Evolutionary conservation across 92 coral and sea anemone species (phyloP), one percentile per base, ranked within the genome.

Genomic region (Paramuricea clavata): DNA sequence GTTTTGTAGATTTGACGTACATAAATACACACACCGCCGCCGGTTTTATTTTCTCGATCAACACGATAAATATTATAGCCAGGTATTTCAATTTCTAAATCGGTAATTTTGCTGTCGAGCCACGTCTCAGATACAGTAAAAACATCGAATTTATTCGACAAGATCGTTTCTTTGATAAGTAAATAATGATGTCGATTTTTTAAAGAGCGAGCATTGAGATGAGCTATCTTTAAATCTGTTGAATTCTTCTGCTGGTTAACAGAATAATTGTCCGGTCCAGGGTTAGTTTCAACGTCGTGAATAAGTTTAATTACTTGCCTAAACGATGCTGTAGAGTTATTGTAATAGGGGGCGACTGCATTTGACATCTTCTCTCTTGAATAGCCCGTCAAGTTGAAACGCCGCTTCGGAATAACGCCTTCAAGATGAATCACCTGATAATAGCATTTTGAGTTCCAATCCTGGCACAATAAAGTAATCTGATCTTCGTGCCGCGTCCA

Each of bases 81-180:
- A 49, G 89, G 90, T 43, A 91, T 91, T 88, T n/a, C n/a, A n/a
- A n/a, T n/a, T 88, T 91, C 94, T 64, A 91, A 69, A 57, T 89
- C 56, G 33, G 90, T 71, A 26, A 91, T 56, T 50, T 83, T 59
- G 69, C 60, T 39, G 42, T 92, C 88, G 35, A 92, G 72, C 92
- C 94, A 92, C 25, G 92, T 85, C 77, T 92, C 94, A 19, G 92
- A 88, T 15, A 92, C 43, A 25, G 92, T 88, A 54, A 92, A 92
- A 26, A 92, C 69, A 60, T 92, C 87, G 59, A 83, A 91, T 36
- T 91, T 59, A 34, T 91, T 73, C 35, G 82, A 59, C 36, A 87
- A 41, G 31, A 83, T 88, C 64, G 64, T 86, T 28, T 90, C 93
- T 49, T 86, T 86, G 16, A 86, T 83, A 36, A 65, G 88, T 42